phyloP scores from a whole-genome alignment of 2,888 invertebrate species.

The Incurvaria masculella region DNA sequence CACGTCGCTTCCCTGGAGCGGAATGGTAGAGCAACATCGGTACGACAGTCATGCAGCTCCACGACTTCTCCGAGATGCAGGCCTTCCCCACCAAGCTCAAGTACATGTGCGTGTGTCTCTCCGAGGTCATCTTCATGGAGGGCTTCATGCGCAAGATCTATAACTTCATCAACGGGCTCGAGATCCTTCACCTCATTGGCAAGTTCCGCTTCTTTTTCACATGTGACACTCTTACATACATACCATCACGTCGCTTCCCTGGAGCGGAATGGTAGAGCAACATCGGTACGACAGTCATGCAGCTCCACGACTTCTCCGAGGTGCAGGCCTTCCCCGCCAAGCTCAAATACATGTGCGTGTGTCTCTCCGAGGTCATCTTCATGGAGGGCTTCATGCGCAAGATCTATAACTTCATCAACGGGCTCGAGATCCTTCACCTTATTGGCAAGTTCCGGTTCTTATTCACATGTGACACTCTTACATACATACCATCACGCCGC shows the following conservation, averaged over 20 bases:
- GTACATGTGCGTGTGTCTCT: conserved; percentile 94
- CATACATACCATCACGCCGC: too few relatives aligned
- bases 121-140: conserved; percentile 99
- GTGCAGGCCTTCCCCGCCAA: conserved; percentile 99
- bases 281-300: conserved; percentile 92
- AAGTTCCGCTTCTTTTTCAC: too few relatives aligned
- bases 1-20: too few relatives aligned
- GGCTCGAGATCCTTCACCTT: conserved; percentile 92
- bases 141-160: conserved; percentile 99
- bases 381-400: conserved; percentile 96
- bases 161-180: conserved; percentile 97
- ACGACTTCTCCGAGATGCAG: conserved; percentile 99
- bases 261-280: too few relatives aligned
- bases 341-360: conserved; percentile 91
- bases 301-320: conserved; percentile 98
- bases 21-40: too few relatives aligned
- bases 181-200: conserved; percentile 96
- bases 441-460: conserved; percentile 85
- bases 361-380: conserved; percentile 92
- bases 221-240: too few relatives aligned
- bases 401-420: conserved; percentile 93
- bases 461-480: too few relatives aligned
- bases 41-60: conserved; percentile 93
- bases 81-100: conserved; percentile 96
- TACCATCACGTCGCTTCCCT: too few relatives aligned